Base-by-base conservation (phyloP, 2,113 vertebrate species). In the Pygoscelis adeliae region DNA sequence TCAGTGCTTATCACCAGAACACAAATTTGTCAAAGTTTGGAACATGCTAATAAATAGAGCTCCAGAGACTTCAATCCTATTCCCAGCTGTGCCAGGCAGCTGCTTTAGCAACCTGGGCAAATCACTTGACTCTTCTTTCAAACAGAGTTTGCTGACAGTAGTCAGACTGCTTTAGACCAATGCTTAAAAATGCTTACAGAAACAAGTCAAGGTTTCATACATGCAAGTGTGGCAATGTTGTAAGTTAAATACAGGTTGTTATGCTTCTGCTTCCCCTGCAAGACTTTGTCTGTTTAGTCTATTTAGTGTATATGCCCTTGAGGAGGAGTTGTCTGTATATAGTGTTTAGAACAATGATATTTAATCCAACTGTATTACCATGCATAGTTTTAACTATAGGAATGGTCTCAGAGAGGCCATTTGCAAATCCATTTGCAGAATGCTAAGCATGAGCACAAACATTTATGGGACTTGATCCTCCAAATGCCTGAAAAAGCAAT, bases 251-350 rank as follows among this genome's bases (percentile, higher is more conserved):
- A 52, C 16, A 52, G 44, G 49, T 83, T 87, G 62, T 30, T 90
- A 59, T 74, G 52, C 83, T 44, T 89, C 80, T 93, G 56, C 50
- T 91, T 96, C 36, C 73, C 61, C 61, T 89, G 40, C 25, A 94
- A 89, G 89, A n/a, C 62, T 63, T 63, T 69, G 34, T 80, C 88
- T 97, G 85, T 96, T 96, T 96, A 96, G 85, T 96, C 97, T 96
- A 58, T 90, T 88, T 90, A 69, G 17, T 16, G 87, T 89, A 84
- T 53, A 77, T 32, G 25, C 40, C 84, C 93, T 87, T 76, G 66
- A 94, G 92, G 55, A 95, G 20, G 34, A 69, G 20, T 56, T 91
- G 83, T 72, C 91, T 87, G 56, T 73, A 21, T 69, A 34, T 5
- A 89, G 83, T 58, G 38, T 85, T 92, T 91, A 91, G 87, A 87